These are phyloP conservation scores for Mirza zaza DNA, from an alignment of 2,113 vertebrate species.

Conservation along the genomic window DNA sequence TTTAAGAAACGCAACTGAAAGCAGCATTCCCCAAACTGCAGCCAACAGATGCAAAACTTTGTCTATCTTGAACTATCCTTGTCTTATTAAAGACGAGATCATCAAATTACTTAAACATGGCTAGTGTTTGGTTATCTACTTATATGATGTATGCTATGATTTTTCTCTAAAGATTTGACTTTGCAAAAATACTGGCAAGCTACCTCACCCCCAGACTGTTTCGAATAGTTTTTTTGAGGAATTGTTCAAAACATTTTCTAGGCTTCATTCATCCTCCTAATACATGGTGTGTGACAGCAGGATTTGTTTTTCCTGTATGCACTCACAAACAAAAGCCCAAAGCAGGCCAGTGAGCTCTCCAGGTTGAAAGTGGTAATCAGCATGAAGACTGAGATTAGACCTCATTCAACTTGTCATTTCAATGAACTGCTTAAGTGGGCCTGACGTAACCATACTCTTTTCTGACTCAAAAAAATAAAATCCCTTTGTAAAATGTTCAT, in stretches of 20 bases:
- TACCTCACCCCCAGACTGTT: constrained; percentile 12
- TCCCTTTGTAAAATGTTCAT: neutral
- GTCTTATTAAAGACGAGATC: constrained; percentile 2
- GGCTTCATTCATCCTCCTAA: constrained; percentile 37
- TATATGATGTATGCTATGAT: neutral
- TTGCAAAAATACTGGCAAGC: constrained; percentile 40
- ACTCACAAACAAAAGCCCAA: neutral
- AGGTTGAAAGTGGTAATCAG: neutral
- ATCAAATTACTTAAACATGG: neutral
- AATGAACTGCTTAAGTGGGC: neutral
- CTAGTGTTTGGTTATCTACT: constrained; percentile 1
- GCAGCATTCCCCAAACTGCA: neutral
- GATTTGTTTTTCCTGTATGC: neutral
- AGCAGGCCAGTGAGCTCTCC: neutral
- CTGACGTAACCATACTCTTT: neutral
- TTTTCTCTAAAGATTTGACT: constrained; percentile 48
- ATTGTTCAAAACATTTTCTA: constrained; percentile 48
- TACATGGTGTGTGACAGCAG: neutral
- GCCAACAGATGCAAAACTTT: constrained; percentile 23
- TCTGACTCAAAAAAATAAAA: neutral
- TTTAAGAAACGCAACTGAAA: constrained; percentile 32
- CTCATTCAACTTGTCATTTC: constrained; percentile 23
- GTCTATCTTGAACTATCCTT: constrained; percentile 43
- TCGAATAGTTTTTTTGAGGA: neutral
- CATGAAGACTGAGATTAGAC: neutral